A percentile compares a stretch with the other conserved stretches of the same genome.
Evolutionary conservation across 53 echinoderm and acorn worm species (phyloP).

Genomic region (Holothuria leucospilota): DNA sequence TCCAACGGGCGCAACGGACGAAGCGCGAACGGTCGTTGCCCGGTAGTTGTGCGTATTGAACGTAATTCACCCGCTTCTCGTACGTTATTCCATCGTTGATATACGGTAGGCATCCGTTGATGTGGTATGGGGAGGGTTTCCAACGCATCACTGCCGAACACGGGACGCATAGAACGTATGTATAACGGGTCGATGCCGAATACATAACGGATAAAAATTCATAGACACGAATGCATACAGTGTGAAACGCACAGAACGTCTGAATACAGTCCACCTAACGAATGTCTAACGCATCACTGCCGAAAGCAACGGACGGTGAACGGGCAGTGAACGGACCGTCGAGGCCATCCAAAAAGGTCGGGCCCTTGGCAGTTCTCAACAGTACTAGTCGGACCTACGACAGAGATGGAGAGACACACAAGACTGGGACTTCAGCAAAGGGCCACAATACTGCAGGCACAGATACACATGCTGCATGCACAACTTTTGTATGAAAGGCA

Average conservation of each 20-base stretch:
- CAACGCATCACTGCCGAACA: neutral
- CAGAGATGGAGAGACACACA: too few relatives aligned
- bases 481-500: too few relatives aligned
- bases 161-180: neutral
- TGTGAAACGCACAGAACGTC: neutral
- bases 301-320: too few relatives aligned
- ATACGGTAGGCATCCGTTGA: neutral
- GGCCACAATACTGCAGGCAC: too few relatives aligned
- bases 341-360: too few relatives aligned
- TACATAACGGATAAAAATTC: neutral
- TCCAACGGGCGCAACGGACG: neutral
- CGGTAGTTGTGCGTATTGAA: neutral
- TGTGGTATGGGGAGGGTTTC: neutral
- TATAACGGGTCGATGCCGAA: neutral
- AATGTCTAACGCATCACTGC: neutral
- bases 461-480: too few relatives aligned
- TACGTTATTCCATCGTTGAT: constrained; percentile 5
- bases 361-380: too few relatives aligned
- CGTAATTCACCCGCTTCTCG: neutral
- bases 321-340: neutral
- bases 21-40: too few relatives aligned
- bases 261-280: neutral
- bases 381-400: too few relatives aligned
- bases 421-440: too few relatives aligned
- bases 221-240: neutral